Base-by-base conservation (phyloP, 2,113 vertebrate species). In the Excalfactoria chinensis region DNA sequence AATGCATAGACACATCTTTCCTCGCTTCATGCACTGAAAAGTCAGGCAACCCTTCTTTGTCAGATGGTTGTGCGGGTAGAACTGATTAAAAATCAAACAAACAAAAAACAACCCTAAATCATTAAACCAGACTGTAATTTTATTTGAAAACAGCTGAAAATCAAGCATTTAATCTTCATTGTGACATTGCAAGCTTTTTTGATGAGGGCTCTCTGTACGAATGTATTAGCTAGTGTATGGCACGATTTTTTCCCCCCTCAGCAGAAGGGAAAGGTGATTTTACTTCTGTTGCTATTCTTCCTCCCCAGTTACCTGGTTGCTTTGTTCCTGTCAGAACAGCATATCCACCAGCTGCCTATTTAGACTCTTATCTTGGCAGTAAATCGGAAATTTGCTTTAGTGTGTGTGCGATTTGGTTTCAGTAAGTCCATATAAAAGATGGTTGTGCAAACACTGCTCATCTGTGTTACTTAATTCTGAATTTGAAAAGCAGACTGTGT, bases 251-350 rank as follows among this genome's bases (percentile, higher is more conserved):
- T 28, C 26, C 26, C 11, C 26, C 5, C 18, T 14, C 28, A 20
- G 18, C 32, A 44, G 67, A 92, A 71, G 34, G 28, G 40, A 49
- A 74, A 28, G 6, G 28, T 26, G 6, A 0, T 62, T 72, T 78
- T 41, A 40, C 34, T 82, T 62, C 9, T 2, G 5, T 48, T 81
- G 37, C 55, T 78, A 12, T 6, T 8, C 2, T 59, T 22, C 23
- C 4, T 22, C 4, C 11, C 19, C 8, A 0, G 23, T 69, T 66
- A 66, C 7, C 13, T 2, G 1, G 21, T 49, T 5, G 1, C 30
- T 84, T 77, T 66, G 44, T 62, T 81, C 22, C 1, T 81, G 44
- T 73, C 40, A 77, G n/a, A 43, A 19, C 34, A 51, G 35, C 14
- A 15, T 40, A 59, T 43, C 48, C 44, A 69, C 22, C n/a, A 81